A percentile compares a stretch with the other conserved stretches of the same genome.
Conservation (phyloP, 2,797 vertebrate species). For the Bovichtus diacanthus region DNA sequence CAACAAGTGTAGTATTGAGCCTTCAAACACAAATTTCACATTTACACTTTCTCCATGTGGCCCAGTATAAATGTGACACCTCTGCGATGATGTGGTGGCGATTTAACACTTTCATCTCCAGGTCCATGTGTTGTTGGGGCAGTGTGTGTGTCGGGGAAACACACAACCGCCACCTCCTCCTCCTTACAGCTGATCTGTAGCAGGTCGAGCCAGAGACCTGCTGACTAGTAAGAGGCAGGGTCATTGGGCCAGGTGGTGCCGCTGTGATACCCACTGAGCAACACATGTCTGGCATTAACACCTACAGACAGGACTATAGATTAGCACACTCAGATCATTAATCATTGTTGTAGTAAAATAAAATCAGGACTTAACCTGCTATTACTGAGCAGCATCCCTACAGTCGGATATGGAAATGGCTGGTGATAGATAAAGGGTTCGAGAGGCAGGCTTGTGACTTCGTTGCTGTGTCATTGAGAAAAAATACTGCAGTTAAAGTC, state of each 20-base stretch:
- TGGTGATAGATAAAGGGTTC: not conserved
- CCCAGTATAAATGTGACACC: constrained; percentile 17
- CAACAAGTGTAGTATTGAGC: not conserved
- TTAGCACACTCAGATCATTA: constrained; percentile 55
- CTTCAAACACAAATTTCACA: constrained; percentile 42
- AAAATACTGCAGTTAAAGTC: not conserved
- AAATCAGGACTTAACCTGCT: constrained; percentile 4
- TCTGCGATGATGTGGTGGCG: not conserved
- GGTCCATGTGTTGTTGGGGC: not conserved
- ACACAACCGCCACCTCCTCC: constrained; percentile 26
- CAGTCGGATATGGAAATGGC: not conserved
- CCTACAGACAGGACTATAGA: constrained; percentile 68
- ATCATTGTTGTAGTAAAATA: constrained; percentile 49
- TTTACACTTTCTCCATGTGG: constrained; percentile 35
- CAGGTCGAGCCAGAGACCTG: constrained; percentile 80
- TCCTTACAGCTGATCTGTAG: constrained; percentile 67
- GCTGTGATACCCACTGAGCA: constrained; percentile 73
- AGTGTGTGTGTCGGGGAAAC: constrained; percentile 9
- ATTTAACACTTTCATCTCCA: constrained; percentile 27
- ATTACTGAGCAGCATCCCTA: not conserved
- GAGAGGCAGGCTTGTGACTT: not conserved
- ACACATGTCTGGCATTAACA: constrained; percentile 83
- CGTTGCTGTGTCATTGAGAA: not conserved
- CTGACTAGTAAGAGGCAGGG: constrained; percentile 82
- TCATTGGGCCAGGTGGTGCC: constrained; percentile 79